Evolutionary conservation across 2,797 vertebrate genomes (phyloP).

Genomic region (Antrozous pallidus): DNA sequence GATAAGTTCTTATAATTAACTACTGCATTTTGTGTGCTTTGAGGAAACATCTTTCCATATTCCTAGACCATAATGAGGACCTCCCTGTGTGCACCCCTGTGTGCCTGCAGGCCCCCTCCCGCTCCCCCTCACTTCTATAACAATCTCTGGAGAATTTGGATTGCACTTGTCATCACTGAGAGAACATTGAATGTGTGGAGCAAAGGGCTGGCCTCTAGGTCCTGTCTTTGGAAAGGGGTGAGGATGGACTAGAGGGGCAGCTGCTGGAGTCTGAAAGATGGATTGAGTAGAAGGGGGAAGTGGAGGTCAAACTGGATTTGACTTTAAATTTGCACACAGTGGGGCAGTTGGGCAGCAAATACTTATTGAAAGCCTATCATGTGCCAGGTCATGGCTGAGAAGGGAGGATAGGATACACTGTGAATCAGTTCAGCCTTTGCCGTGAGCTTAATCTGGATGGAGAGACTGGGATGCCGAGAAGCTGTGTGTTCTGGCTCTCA

Average conservation of each 20-base stretch:
- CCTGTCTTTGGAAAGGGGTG: neutral
- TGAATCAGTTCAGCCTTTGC: neutral
- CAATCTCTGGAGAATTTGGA: neutral
- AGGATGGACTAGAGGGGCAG: neutral
- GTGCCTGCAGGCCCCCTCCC: no score
- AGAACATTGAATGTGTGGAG: neutral
- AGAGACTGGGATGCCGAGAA: neutral
- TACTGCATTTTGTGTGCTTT: neutral
- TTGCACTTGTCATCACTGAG: neutral
- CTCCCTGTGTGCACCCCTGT: no score
- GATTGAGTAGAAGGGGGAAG: no score
- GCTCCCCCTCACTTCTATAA: accelerated
- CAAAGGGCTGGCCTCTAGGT: neutral
- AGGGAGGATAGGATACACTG: accelerated
- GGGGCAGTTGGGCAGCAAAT: neutral
- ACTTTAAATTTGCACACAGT: neutral
- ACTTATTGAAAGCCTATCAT: neutral
- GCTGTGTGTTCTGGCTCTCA: neutral
- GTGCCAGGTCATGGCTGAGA: neutral
- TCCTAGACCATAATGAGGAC: neutral
- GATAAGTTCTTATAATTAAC: neutral
- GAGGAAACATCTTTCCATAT: neutral
- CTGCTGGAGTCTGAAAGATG: neutral
- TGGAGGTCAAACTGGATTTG: neutral
- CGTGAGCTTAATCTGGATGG: neutral